A percentile compares a stretch with the other conserved stretches of the same genome.
phyloP scores from a whole-genome alignment of 2,113 vertebrate genomes.

The Malurus cyaneus region DNA sequence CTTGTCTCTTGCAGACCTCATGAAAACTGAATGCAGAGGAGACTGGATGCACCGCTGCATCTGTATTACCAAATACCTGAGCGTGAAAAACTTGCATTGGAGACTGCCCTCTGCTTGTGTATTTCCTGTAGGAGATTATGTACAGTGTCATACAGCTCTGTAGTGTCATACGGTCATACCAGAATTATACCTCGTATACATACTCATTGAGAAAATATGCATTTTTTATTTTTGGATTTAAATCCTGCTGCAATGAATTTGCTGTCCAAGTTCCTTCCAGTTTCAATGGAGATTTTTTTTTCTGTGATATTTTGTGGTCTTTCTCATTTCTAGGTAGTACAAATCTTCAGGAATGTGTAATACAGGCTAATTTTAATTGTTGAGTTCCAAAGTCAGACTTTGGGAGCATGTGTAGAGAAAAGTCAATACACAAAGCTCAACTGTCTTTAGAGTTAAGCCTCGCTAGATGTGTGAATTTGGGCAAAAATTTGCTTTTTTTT shows the following conservation, averaged over 20 bases:
- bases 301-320: not conserved
- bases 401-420: not conserved
- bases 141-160: not conserved
- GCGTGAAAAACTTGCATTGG: not conserved
- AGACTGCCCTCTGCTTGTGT: not conserved
- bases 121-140: not conserved
- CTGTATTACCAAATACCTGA: not conserved
- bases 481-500: not conserved
- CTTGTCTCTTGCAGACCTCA: not conserved
- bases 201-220: not conserved
- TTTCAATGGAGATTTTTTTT: not conserved
- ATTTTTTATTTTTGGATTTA: not conserved
- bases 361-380: not conserved
- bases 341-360: not conserved
- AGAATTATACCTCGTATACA: not conserved
- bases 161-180: not conserved
- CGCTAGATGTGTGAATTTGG: not conserved
- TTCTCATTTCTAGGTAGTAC: not conserved
- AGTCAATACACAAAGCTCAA: not conserved
- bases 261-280: not conserved
- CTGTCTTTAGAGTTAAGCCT: not conserved
- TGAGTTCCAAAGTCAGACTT: not conserved
- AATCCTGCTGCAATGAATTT: not conserved
- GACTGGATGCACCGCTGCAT: rapidly evolving
- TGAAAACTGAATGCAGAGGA: not conserved